Conservation (phyloP, 2,888 invertebrate species). For the Diabrotica balteata region DNA sequence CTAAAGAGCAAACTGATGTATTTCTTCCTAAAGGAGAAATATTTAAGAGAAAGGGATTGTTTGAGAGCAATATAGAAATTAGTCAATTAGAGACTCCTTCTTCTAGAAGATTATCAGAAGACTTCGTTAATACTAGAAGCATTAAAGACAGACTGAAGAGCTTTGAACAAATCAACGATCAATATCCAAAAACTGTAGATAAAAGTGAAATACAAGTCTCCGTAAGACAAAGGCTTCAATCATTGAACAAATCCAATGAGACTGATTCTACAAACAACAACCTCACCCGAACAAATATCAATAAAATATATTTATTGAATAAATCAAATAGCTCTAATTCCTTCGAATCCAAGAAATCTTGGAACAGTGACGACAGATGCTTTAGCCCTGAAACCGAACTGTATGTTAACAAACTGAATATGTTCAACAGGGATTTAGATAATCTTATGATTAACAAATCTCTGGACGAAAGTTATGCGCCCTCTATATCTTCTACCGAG, state of each 20-base stretch:
- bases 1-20: conserved; percentile 53
- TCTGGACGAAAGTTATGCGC: conserved; percentile 61
- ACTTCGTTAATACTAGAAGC: conserved; percentile 71
- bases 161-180: conserved; percentile 72
- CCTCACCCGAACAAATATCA: conserved; percentile 38
- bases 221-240: conserved; percentile 46
- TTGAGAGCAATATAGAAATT: conserved; percentile 70
- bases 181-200: conserved; percentile 53
- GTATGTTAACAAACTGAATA: conserved; percentile 57
- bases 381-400: conserved; percentile 66
- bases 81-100: conserved; percentile 58
- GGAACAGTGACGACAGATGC: conserved; percentile 55
- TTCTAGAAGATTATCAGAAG: conserved; percentile 66
- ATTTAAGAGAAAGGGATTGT: conserved; percentile 81
- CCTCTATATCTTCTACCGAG: conserved; percentile 66
- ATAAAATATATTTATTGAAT: conserved; percentile 49
- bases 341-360: conserved; percentile 39
- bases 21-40: conserved; percentile 80
- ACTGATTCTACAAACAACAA: conserved; percentile 39
- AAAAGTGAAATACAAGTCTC: conserved; percentile 46
- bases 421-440: conserved; percentile 60
- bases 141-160: conserved; percentile 76
- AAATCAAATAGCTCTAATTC: conserved; percentile 43
- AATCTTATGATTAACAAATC: conserved; percentile 51
- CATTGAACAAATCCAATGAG: conserved; percentile 45